A percentile compares a stretch with the other conserved stretches of the same genome.
These are phyloP conservation scores for Salvelinus alpinus DNA, from an alignment of 2,113 vertebrate species.

Conservation along the genomic window DNA sequence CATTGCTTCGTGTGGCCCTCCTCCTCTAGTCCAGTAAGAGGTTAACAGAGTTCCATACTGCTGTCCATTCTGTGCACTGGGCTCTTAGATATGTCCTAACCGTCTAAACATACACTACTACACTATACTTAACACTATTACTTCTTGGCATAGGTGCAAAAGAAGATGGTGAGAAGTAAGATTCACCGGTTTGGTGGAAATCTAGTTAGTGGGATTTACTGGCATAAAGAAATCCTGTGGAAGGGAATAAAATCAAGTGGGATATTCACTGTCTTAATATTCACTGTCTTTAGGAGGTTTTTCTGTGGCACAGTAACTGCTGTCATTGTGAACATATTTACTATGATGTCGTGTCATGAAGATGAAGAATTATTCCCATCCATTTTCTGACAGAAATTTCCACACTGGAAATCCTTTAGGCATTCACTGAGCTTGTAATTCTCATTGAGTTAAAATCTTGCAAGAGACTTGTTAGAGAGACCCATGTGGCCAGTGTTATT, in stretches of 20 bases:
- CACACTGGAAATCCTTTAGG: too few relatives aligned
- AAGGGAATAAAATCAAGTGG: background rate
- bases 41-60: background rate
- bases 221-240: background rate
- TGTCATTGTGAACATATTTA: background rate
- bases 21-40: conserved; percentile 33
- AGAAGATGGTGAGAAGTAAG: too few relatives aligned
- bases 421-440: too few relatives aligned
- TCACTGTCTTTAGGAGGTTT: background rate
- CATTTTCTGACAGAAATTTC: background rate
- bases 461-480: too few relatives aligned
- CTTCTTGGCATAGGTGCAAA: too few relatives aligned
- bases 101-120: too few relatives aligned
- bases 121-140: too few relatives aligned
- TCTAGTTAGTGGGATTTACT: background rate
- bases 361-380: too few relatives aligned
- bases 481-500: background rate
- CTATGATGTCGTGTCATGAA: background rate
- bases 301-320: background rate
- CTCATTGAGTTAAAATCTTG: too few relatives aligned
- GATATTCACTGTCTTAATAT: background rate
- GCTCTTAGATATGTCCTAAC: background rate
- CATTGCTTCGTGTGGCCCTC: conserved; percentile 37
- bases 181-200: background rate
- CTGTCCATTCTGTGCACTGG: background rate